phyloP scores from a whole-genome alignment of 35 echinoderm and acorn worm genomes.

The Apostichopus japonicus region DNA sequence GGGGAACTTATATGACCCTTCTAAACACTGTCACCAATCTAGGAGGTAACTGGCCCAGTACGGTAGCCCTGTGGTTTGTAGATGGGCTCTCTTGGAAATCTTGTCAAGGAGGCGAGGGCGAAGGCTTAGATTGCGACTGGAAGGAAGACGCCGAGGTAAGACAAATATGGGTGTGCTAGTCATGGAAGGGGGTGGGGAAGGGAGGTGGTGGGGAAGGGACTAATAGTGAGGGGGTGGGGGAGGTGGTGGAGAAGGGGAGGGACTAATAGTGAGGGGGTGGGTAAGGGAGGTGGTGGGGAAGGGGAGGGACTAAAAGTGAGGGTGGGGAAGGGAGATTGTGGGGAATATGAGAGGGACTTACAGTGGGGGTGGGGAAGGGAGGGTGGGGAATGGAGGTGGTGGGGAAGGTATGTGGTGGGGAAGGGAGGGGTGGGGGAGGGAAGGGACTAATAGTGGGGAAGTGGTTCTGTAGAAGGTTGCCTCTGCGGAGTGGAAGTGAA shows the following conservation, averaged over 20 bases:
- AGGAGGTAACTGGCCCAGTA: slow-evolving; percentile 94
- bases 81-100: slow-evolving; percentile 91
- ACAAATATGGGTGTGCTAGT: background rate
- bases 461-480: too few species aligned
- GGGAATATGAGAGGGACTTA: too few species aligned
- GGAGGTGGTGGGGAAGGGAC: background rate
- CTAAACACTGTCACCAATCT: slow-evolving; percentile 93
- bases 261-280: background rate
- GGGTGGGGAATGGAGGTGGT: too few species aligned
- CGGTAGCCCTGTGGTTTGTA: slow-evolving; percentile 86
- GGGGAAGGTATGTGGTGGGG: background rate
- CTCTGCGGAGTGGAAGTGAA: too few species aligned
- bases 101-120: slow-evolving; percentile 58
- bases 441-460: too few species aligned
- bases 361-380: too few species aligned
- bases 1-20: slow-evolving; percentile 97
- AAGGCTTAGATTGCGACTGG: slow-evolving; percentile 83
- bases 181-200: background rate
- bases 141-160: slow-evolving; percentile 85
- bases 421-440: background rate
- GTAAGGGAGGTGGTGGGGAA: background rate
- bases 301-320: too few species aligned
- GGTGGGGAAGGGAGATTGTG: too few species aligned
- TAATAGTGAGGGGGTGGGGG: too few species aligned
- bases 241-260: too few species aligned